Base-by-base conservation (phyloP, 1,140 invertebrate genomes). In the Heliconius hewitsoni region DNA sequence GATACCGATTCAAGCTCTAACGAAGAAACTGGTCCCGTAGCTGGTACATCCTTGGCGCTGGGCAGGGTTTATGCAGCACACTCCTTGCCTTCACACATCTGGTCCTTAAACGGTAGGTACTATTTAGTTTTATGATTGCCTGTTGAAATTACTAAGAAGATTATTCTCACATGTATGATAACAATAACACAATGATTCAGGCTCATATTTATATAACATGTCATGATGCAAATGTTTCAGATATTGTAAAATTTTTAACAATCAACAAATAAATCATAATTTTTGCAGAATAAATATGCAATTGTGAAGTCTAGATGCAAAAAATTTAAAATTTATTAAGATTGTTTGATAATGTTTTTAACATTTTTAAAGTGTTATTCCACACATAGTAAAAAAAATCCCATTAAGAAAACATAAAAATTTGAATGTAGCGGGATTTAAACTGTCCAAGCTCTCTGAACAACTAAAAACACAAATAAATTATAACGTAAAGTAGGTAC, bases 51-150 rank as follows among this genome's bases (percentile, higher is more conserved):
- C 73, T 86, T 95, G 74, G 92, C 95, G n/a, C 95, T 97, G 50
- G 97, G 97, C 78, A 95, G 97, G 80, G 97, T 98, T 19, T 98
- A 98, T 91, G 97, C 97, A 78, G 97, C 98, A 86, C 97, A 98
- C 93, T 98, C 97, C 83, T 95, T 98, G 93, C 98, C 97, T 91
- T 97, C 97, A 83, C 97, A 98, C 93, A 98, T 98, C 95, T 98
- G 97, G 97, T 98, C 97, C 83, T 95, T 98, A 84, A 98, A 98
- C 95, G 97, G 97, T 98, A 94, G 96, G 96, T 96, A 81, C 8
- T 46, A 8, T 39, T 39, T 11, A 42, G 3, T 42, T 74, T 74
- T 81, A 11, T 50, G 8, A 66, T 5, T 66, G 27, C 8, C 30
- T 66, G 23, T 27, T 27, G 27, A 66, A 27, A 30, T 30, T 66